Evolutionary conservation across 2,113 vertebrate species (phyloP).

Genomic region (Ceyx margarethae): DNA sequence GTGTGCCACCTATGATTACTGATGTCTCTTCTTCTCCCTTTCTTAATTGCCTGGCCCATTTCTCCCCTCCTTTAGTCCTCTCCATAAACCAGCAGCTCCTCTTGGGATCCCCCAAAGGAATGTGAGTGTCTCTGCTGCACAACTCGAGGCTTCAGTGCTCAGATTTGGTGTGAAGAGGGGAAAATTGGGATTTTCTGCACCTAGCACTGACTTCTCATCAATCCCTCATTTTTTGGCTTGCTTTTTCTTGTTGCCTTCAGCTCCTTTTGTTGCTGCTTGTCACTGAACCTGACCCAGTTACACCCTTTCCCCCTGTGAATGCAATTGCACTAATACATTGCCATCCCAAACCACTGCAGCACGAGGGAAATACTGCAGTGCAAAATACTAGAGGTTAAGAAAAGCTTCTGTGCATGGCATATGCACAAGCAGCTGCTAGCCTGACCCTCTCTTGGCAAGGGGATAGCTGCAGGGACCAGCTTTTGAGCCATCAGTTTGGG

Average conservation of each 20-base stretch:
- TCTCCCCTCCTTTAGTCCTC: not conserved
- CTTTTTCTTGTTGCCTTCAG: not conserved
- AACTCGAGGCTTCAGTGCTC: not conserved
- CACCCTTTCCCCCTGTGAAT: not conserved
- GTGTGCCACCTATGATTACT: not conserved
- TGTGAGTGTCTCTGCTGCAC: not conserved
- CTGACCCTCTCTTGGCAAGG: not conserved
- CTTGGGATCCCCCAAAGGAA: not conserved
- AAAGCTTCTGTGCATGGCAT: not conserved
- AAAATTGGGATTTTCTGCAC: not conserved
- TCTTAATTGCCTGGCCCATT: not conserved
- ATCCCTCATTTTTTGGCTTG: not conserved
- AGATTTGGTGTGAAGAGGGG: not conserved
- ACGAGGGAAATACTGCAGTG: not conserved
- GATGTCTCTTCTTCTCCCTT: not conserved
- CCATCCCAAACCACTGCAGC: not conserved
- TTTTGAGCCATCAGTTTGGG: not conserved
- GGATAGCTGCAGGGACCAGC: not conserved
- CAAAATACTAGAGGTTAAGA: not conserved
- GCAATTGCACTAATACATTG: not conserved
- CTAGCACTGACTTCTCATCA: not conserved
- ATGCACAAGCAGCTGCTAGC: not conserved
- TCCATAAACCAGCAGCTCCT: not conserved
- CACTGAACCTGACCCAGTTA: not conserved
- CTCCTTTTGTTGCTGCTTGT: not conserved